Evolutionary conservation across 1,140 invertebrate genomes (phyloP), one percentile per base, ranked within the genome.

Genomic region (Lineus longissimus): DNA sequence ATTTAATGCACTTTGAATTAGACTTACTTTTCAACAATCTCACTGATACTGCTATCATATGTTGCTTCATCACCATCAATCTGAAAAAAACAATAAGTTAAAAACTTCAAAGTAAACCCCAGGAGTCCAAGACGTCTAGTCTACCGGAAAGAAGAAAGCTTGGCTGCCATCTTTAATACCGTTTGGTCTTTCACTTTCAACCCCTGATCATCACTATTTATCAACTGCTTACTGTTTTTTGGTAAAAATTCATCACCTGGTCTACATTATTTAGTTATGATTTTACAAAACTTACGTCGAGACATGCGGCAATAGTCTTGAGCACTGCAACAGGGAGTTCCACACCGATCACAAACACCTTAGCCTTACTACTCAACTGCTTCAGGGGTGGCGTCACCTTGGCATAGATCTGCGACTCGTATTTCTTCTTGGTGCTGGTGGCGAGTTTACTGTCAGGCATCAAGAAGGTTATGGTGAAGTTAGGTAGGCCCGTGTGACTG

Each of bases 1-100:
- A n/a, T n/a, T n/a, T n/a, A n/a, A n/a, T n/a, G n/a, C n/a, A n/a
- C n/a, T n/a, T n/a, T n/a, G n/a, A 25, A 19, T 54, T 54, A 47
- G 55, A 78, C 81, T 81, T 78, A 88, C 87, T 84, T 86, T 67
- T 88, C 86, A 66, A 87, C 84, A 25, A 88, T 76, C 62, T 78
- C 67, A 67, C 83, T 76, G 64, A 88, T 81, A 62, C 86, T 86
- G 70, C 81, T 83, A 25, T 85, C 74, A 77, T 85, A 87, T n/a
- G 82, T 75, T 59, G 82, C 76, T 66, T 84, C 82, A 27, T 85
- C 83, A 15, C 82, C 82, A 63, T 87, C 83, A 40, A 86, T 25
- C 72, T 72, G 62, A 13, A 66, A 62, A 59, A 4, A 25, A 15
- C 43, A 51, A 59, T 55, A n/a, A 54, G 7, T 29, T 43, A 40